phyloP scores from a whole-genome alignment of 2,888 invertebrate genomes.

The Ochropleura leucogaster region DNA sequence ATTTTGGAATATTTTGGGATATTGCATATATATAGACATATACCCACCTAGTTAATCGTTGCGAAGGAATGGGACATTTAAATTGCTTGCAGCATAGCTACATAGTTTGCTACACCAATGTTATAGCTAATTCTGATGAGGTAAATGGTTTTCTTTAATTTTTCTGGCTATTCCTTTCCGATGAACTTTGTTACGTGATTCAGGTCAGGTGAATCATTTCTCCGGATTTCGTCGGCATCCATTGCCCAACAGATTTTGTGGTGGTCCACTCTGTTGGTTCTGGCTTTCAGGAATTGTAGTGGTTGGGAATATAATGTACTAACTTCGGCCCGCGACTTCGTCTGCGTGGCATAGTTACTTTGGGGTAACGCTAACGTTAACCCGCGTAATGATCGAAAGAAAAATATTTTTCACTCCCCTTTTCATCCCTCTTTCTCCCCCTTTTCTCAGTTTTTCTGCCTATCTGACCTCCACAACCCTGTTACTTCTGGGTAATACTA shows the following conservation, averaged over 20 bases:
- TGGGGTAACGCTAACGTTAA: too few relatives aligned
- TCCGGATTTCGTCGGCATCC: not conserved
- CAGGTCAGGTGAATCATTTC: not conserved
- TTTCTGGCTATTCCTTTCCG: not conserved
- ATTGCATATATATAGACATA: conserved; percentile 49
- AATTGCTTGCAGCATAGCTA: conserved; percentile 28
- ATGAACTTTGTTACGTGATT: not conserved
- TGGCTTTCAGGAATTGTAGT: not conserved
- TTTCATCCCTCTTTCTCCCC: too few relatives aligned
- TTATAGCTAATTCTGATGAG: conserved; percentile 1
- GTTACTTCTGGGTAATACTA: too few relatives aligned
- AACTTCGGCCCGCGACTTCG: too few relatives aligned
- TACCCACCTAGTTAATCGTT: conserved; percentile 43
- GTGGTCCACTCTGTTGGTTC: not conserved
- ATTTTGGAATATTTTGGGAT: conserved; percentile 59
- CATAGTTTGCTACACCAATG: conserved; percentile 19
- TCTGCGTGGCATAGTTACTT: too few relatives aligned
- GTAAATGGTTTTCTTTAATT: not conserved
- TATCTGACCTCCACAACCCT: too few relatives aligned
- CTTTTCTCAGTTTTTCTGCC: too few relatives aligned
- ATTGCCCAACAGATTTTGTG: not conserved
- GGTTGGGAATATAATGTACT: too few relatives aligned
- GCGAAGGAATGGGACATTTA: conserved; percentile 46
- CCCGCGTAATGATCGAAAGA: too few relatives aligned
- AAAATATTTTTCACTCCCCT: too few relatives aligned